These are phyloP conservation scores for Mythimna impura DNA, from an alignment of 2,888 invertebrate species.

Conservation along the genomic window DNA sequence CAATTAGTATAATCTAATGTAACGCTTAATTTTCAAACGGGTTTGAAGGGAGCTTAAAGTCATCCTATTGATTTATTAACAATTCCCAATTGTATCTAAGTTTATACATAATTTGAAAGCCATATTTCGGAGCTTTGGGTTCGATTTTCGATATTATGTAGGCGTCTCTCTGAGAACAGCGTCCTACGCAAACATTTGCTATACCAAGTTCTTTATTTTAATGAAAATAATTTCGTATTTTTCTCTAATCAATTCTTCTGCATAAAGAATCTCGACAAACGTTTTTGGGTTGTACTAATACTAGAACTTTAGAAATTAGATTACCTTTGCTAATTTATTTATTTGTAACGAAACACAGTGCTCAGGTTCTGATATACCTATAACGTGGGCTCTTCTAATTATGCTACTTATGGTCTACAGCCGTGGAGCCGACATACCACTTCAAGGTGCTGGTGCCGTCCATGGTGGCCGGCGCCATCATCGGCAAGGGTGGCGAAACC, in stretches of 20 bases:
- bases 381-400: constrained; percentile 47
- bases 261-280: constrained; percentile 9
- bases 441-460: constrained; percentile 99
- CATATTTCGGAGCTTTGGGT: constrained; percentile 31
- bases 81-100: constrained; percentile 37
- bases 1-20: constrained; percentile 50
- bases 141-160: constrained; percentile 15
- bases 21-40: constrained; percentile 56
- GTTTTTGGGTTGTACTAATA: constrained; percentile 17
- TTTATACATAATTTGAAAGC: constrained; percentile 36
- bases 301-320: constrained; percentile 1
- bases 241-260: constrained; percentile 32
- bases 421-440: constrained; percentile 97
- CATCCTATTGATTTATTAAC: constrained; percentile 63
- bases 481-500: constrained; percentile 99
- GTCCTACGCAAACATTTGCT: constrained; percentile 46
- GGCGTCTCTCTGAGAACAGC: constrained; percentile 3
- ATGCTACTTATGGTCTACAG: constrained; percentile 82
- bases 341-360: constrained; percentile 65
- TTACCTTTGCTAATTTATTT: constrained; percentile 14
- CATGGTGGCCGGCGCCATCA: constrained; percentile 99
- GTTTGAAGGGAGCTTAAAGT: constrained; percentile 38
- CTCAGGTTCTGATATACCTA: constrained; percentile 52
- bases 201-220: constrained; percentile 24
- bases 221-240: constrained; percentile 33